Evolutionary conservation across 2,797 vertebrate species (phyloP), one percentile per base, ranked within the genome.

Genomic region (Anguilla obscura): DNA sequence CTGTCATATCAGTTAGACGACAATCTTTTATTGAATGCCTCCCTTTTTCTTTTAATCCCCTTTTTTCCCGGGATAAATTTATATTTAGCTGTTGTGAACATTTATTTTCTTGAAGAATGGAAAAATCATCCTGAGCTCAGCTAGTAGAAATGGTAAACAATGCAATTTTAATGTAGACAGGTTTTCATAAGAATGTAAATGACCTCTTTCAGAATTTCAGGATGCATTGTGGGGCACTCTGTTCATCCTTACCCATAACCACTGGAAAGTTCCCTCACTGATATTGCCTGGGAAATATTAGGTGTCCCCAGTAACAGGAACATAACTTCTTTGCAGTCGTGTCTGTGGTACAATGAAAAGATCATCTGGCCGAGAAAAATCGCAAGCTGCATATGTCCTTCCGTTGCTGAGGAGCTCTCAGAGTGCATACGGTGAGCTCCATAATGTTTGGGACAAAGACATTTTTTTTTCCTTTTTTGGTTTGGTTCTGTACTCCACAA

Each of bases 381-480:
- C n/a, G n/a, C 14, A 84, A n/a, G n/a, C 18, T 69, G 36, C 21
- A n/a, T 85, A 84, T 85, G 36, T 84, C n/a, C 30, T 52, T n/a
- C 33, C 85, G 14, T 52, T 48, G 63, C 30, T 52, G 63, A 27
- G 12, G 66, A 79, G 63, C 80, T 85, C 88, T 18, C 21, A 24
- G 33, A 45, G 40, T 79, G 21, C 60, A 86, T 58, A 80, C 40
- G 4, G 40, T 40, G 40, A 50, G 18, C 52, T 85, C n/a, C 79
- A 18, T 45, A 45, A 45, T 45, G 40, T 45, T 45, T 45, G 40
- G 40, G 40, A 45, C 40, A 45, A 45, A 45, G 40, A 45, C 40
- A 45, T 45, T 45, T 45, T 45, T 45, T 45, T 45, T 45, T 45
- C 40, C 3, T 45, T 45, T 45, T 45, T 45, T 45, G 40, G 40